phyloP scores from a whole-genome alignment of 2,888 invertebrate species.

The Ecliptopera silaceata region DNA sequence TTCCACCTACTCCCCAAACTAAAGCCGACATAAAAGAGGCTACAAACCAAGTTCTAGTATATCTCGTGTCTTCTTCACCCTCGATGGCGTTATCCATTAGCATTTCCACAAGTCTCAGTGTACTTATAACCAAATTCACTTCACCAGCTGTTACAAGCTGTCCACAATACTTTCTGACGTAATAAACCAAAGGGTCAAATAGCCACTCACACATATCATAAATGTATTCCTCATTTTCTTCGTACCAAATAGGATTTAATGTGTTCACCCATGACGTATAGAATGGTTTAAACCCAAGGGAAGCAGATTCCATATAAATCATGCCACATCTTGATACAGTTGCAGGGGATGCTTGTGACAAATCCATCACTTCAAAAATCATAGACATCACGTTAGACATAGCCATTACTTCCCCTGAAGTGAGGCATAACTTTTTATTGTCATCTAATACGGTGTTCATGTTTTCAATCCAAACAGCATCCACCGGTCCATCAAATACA shows the following conservation, averaged over 20 bases:
- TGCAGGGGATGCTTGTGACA: slow-evolving; percentile 92
- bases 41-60: slow-evolving; percentile 88
- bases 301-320: slow-evolving; percentile 94
- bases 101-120: slow-evolving; percentile 90
- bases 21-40: slow-evolving; percentile 89
- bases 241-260: slow-evolving; percentile 85
- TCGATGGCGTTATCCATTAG: slow-evolving; percentile 87
- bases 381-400: slow-evolving; percentile 92
- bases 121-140: slow-evolving; percentile 87
- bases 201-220: slow-evolving; percentile 88
- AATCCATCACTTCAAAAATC: slow-evolving; percentile 94
- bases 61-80: slow-evolving; percentile 88
- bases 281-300: slow-evolving; percentile 92
- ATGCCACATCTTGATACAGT: slow-evolving; percentile 95
- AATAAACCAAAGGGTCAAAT: slow-evolving; percentile 88
- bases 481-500: slow-evolving; percentile 95
- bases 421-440: slow-evolving; percentile 93
- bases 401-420: slow-evolving; percentile 94
- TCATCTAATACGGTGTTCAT: slow-evolving; percentile 95
- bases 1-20: slow-evolving; percentile 94
- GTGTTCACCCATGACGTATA: slow-evolving; percentile 91
- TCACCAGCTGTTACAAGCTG: slow-evolving; percentile 87
- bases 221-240: slow-evolving; percentile 84
- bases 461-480: slow-evolving; percentile 95
- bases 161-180: slow-evolving; percentile 87